Percentiles rank a stretch among this genome's conserved stretches.
Evolutionary conservation across 2,113 vertebrate genomes (phyloP).

Genomic region (Gavia stellata): DNA sequence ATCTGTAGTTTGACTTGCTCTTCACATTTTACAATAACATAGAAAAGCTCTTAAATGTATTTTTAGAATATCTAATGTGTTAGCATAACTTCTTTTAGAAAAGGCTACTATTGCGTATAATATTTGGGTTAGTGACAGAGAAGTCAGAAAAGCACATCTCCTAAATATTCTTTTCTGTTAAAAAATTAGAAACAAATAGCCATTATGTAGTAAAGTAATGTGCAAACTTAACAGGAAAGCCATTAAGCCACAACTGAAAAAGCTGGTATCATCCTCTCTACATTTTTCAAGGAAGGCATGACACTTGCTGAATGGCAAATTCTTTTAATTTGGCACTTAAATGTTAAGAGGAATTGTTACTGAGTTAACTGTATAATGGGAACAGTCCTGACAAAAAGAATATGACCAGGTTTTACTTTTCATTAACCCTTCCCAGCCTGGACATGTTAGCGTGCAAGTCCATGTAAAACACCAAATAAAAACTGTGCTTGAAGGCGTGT

Average conservation of each 20-base stretch:
- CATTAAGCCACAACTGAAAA: conserved; percentile 55
- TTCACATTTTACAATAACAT: not conserved
- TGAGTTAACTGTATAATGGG: conserved; percentile 49
- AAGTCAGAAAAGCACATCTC: conserved; percentile 45
- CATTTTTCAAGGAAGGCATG: conserved; percentile 54
- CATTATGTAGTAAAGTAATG: conserved; percentile 30
- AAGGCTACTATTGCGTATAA: not conserved
- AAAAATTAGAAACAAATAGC: conserved; percentile 46
- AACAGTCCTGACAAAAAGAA: conserved; percentile 59
- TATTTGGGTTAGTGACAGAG: conserved; percentile 50
- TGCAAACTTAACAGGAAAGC: conserved; percentile 53
- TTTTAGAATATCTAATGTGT: conserved; percentile 58
- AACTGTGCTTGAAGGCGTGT: not conserved
- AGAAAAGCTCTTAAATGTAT: conserved; percentile 35
- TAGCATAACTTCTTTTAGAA: conserved; percentile 63
- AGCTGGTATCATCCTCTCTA: conserved; percentile 43
- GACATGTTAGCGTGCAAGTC: conserved; percentile 33
- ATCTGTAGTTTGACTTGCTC: conserved; percentile 33
- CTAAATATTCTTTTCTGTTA: conserved; percentile 24
- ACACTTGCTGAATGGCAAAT: conserved; percentile 64
- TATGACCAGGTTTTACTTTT: conserved; percentile 57
- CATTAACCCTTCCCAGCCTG: conserved; percentile 67
- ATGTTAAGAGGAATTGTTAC: conserved; percentile 53
- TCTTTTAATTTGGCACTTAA: conserved; percentile 55
- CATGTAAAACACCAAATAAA: not conserved